Evolutionary conservation across 2,888 invertebrate genomes (phyloP).

Genomic region (Abrostola triplasia): DNA sequence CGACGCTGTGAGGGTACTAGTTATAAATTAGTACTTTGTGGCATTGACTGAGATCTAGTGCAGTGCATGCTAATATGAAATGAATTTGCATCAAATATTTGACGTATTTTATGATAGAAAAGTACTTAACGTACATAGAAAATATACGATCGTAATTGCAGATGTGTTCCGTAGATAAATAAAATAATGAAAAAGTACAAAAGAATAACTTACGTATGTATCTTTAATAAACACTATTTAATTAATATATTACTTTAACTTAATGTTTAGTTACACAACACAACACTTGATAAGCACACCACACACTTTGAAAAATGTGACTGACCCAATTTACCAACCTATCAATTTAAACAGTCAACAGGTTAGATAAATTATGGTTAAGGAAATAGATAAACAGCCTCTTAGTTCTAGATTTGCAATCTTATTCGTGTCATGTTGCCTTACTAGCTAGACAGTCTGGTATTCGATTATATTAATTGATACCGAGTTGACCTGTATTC

Average conservation of each 20-base stretch:
- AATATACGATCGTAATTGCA: no score
- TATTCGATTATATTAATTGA: no score
- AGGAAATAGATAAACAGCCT: slow-evolving; percentile 31
- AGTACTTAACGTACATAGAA: no score
- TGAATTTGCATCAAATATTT: neutral
- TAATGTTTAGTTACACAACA: no score
- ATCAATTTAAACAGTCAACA: slow-evolving; percentile 26
- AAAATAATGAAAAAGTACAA: no score
- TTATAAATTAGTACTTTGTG: slow-evolving; percentile 16
- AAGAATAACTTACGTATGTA: no score
- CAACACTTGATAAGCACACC: no score
- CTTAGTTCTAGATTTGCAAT: neutral
- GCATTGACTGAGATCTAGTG: slow-evolving; percentile 2
- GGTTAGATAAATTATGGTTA: slow-evolving; percentile 23
- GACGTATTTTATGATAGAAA: no score
- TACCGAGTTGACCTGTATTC: neutral
- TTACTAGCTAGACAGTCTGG: neutral
- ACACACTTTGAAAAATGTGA: slow-evolving; percentile 10
- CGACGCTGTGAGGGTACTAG: slow-evolving; percentile 22
- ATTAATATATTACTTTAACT: no score
- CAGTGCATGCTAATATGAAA: neutral
- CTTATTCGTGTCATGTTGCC: neutral
- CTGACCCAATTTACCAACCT: slow-evolving; percentile 31
- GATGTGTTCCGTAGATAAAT: no score
- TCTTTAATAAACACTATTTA: no score